Base-by-base conservation (phyloP, 2,113 vertebrate genomes). In the Choloepus hoffmanni region DNA sequence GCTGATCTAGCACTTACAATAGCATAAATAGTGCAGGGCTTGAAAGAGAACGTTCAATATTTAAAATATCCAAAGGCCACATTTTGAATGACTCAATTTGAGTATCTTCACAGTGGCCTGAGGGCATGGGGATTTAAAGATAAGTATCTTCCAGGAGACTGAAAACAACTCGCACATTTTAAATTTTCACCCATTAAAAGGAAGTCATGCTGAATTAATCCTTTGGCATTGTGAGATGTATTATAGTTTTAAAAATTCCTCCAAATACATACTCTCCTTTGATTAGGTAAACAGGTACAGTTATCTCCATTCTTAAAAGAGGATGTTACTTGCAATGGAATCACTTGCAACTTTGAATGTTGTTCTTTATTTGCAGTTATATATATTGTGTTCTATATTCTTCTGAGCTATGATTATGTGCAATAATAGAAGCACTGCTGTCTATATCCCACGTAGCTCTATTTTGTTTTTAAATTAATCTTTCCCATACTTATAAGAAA, bases 401-500 rank as follows among this genome's bases (percentile, higher is more conserved):
- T 40, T 68, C 18, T 79, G 45, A 63, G 21, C n/a, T 90, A 2
- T 65, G 79, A 76, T 33, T n/a, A 0, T 33, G 1, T 73, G 76
- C 19, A 93, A 5, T 77, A 33, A 30, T 45, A 43, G 70, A 26
- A 48, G 12, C 33, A 40, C 13, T 28, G 7, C 26, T 3, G 1
- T 15, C 3, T 19, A 10, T 67, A 62, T 5, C 50, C 12, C 11
- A 1, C 18, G 8, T 26, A 81, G 26, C 28, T 68, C 21, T 83
- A 60, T 30, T 83, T 89, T 95, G 91, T 79, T 93, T 94, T 77
- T 92, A 82, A 85, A 65, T 79, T 82, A 15, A 77, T 72, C 53
- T 82, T 89, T 82, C 40, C 14, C 16, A 26, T 67, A 45, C 5
- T 93, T 89, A 19, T 26, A 92, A 55, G 30, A 90, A 45, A 48